phyloP scores from a whole-genome alignment of 2,797 vertebrate genomes.

The Lophius americanus region DNA sequence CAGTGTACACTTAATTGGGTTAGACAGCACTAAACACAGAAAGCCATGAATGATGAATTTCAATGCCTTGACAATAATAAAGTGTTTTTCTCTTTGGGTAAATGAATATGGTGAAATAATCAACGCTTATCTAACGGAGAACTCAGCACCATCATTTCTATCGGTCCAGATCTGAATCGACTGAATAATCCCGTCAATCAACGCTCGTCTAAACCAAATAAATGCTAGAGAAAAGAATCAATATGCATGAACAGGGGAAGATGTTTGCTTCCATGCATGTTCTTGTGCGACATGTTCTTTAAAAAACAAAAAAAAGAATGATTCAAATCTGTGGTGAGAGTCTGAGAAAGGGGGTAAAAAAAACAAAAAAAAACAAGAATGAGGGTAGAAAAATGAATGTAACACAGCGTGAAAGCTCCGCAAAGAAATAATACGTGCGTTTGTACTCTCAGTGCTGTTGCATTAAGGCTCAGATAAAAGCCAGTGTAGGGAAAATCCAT shows the following conservation, averaged over 20 bases:
- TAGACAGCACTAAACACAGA: too few relatives aligned
- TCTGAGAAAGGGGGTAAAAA: background rate
- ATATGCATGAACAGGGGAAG: constrained; percentile 9
- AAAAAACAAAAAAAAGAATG: background rate
- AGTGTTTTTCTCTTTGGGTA: too few relatives aligned
- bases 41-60: too few relatives aligned
- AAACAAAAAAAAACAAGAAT: background rate
- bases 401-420: constrained; percentile 18
- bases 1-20: too few relatives aligned
- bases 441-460: constrained; percentile 20
- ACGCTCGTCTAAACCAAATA: constrained; percentile 20
- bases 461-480: constrained; percentile 62
- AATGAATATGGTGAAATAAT: background rate
- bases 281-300: background rate
- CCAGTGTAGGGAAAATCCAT: constrained; percentile 21
- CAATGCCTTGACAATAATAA: too few relatives aligned
- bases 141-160: constrained; percentile 12
- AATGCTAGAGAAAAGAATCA: constrained; percentile 31
- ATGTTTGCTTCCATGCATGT: background rate
- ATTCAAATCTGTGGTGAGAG: background rate
- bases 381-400: constrained; percentile 5
- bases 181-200: constrained; percentile 34
- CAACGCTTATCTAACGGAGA: constrained; percentile 16
- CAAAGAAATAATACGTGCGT: constrained; percentile 22
- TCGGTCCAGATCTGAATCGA: constrained; percentile 2